Percentiles rank a stretch among this genome's conserved stretches.
Evolutionary conservation across 2,797 vertebrate species (phyloP).

Genomic region (Acomys russatus): DNA sequence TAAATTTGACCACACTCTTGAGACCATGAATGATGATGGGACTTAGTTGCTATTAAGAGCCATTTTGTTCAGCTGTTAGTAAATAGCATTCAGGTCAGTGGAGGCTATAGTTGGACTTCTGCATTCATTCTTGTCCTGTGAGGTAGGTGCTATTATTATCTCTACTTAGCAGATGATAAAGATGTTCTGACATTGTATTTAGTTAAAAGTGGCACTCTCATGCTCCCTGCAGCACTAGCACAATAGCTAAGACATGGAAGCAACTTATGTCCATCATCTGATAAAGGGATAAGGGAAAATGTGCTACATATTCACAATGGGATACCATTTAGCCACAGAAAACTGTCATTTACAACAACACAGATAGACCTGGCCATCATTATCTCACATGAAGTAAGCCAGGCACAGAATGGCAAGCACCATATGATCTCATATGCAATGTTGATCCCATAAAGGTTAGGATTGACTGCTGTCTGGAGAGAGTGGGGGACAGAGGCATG

Average conservation of each 20-base stretch:
- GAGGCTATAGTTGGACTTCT: background rate
- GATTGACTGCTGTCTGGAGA: background rate
- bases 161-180: background rate
- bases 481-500: no score
- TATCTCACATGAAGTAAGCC: background rate
- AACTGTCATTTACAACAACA: background rate
- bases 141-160: background rate
- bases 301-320: no score
- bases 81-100: background rate
- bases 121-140: background rate
- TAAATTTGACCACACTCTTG: slow-evolving; percentile 2
- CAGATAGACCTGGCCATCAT: background rate
- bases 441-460: background rate
- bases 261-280: background rate
- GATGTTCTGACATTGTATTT: background rate
- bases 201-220: background rate
- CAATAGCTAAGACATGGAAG: background rate
- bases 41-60: background rate
- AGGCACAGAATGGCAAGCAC: background rate
- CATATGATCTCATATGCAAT: background rate
- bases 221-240: background rate
- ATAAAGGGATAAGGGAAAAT: background rate
- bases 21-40: background rate
- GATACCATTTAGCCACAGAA: background rate
- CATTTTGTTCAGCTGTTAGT: background rate